A percentile compares a stretch with the other conserved stretches of the same genome.
These are phyloP conservation scores for Panthera leo DNA, from an alignment of 2,113 vertebrate genomes.

Conservation along the genomic window DNA sequence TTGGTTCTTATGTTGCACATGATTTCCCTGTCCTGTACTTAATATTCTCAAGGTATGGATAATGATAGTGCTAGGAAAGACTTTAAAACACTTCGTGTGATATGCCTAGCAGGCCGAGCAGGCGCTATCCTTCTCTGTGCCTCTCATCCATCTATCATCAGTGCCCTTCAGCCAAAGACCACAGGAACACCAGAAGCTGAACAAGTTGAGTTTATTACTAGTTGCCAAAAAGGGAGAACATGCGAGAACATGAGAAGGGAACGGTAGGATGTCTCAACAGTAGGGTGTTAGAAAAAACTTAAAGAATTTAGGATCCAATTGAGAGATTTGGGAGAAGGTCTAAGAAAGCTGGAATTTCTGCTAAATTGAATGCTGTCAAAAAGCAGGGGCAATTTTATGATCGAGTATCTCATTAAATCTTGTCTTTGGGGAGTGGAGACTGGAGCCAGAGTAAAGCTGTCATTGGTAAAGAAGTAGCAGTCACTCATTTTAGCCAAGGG, in stretches of 20 bases:
- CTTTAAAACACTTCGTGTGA: neutral
- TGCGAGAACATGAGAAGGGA: neutral
- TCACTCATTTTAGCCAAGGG: neutral
- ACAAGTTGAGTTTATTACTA: neutral
- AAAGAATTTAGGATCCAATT: neutral
- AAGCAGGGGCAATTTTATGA: neutral
- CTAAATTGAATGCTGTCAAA: neutral
- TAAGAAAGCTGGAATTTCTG: neutral
- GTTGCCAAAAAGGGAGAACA: neutral
- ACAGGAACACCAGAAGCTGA: neutral
- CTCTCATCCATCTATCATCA: neutral
- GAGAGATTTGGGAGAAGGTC: neutral
- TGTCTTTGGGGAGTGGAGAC: neutral
- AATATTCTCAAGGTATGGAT: neutral
- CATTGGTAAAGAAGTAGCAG: neutral
- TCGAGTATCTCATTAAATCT: slow-evolving; percentile 5
- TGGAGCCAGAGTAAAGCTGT: neutral
- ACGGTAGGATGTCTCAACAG: neutral
- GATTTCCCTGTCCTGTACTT: slow-evolving; percentile 12
- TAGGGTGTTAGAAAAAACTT: neutral
- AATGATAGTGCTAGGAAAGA: neutral
- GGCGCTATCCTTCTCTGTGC: neutral
- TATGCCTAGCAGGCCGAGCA: neutral
- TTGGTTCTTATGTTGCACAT: neutral
- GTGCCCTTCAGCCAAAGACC: neutral